Conservation (phyloP, 2,888 invertebrate genomes). For the Uropetala carovei region DNA sequence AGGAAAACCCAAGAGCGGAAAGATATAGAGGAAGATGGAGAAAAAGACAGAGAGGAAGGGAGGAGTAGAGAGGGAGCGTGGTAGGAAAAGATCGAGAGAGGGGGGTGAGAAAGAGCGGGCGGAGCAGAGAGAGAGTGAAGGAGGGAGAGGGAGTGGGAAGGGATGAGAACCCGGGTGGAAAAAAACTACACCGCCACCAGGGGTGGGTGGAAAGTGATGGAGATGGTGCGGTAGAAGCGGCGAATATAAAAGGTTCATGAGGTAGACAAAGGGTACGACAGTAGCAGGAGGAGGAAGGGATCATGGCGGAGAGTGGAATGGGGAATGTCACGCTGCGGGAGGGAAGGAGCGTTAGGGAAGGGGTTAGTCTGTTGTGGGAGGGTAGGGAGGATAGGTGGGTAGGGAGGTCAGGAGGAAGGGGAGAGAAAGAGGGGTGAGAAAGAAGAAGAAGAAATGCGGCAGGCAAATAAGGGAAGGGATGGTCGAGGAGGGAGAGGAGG, state of each 20-base stretch:
- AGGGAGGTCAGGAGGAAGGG: not conserved
- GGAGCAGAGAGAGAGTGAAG: not conserved
- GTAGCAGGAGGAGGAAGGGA: slow-evolving; percentile 53
- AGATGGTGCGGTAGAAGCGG: slow-evolving; percentile 38
- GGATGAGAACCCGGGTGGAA: slow-evolving; percentile 25
- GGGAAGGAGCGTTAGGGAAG: not conserved
- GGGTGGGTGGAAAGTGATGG: slow-evolving; percentile 5
- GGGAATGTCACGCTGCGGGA: slow-evolving; percentile 52
- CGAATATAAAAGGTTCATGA: slow-evolving; percentile 42
- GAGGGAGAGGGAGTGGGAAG: not conserved
- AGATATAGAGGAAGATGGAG: not conserved
- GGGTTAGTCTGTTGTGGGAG: not conserved
- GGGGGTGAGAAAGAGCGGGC: not conserved
- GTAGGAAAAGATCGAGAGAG: not conserved
- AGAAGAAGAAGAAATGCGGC: slow-evolving; percentile 14
- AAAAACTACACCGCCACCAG: slow-evolving; percentile 27
- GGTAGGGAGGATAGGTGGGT: not conserved
- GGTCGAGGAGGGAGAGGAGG: slow-evolving; percentile 1
- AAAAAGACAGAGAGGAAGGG: not conserved
- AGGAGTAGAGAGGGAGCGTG: not conserved
- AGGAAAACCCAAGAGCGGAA: not conserved
- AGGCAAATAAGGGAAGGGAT: slow-evolving; percentile 47
- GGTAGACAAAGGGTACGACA: slow-evolving; percentile 55
- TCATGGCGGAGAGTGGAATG: slow-evolving; percentile 37
- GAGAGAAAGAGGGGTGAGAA: not conserved